Percentiles rank a stretch among this genome's conserved stretches.
These are phyloP conservation scores for Peromyscus californicus DNA, from an alignment of 2,113 vertebrate species.

Conservation along the genomic window DNA sequence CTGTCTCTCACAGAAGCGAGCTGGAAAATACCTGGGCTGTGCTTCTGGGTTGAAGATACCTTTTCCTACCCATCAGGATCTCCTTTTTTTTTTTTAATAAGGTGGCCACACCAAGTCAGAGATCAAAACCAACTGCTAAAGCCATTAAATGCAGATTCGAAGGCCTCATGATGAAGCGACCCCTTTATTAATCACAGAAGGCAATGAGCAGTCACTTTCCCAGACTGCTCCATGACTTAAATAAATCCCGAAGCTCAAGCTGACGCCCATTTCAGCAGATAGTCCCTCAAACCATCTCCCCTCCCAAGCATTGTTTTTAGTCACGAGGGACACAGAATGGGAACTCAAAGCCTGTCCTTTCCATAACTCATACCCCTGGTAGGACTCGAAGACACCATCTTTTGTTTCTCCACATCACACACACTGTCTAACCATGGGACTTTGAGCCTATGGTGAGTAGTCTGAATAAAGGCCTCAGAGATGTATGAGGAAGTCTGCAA, in stretches of 20 bases:
- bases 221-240: conserved; percentile 50
- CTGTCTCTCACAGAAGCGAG: conserved; percentile 72
- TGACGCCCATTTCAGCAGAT: not conserved
- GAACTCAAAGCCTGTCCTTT: not conserved
- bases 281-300: not conserved
- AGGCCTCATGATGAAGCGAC: conserved; percentile 67
- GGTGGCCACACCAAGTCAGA: conserved; percentile 69
- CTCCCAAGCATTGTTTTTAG: not conserved
- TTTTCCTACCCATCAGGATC: conserved; percentile 62
- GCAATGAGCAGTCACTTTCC: conserved; percentile 47
- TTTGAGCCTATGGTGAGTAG: not conserved
- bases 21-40: conserved; percentile 63
- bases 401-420: not conserved
- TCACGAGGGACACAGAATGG: not conserved
- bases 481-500: not conserved
- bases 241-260: conserved; percentile 6
- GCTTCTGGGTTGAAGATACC: conserved; percentile 47
- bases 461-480: not conserved
- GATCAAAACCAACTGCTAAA: conserved; percentile 69
- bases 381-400: not conserved
- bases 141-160: conserved; percentile 56
- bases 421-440: not conserved
- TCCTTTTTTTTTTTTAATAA: conserved; percentile 60
- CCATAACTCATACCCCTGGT: not conserved
- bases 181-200: conserved; percentile 68